These are phyloP conservation scores for Drosophila buzzatii DNA, from an alignment of 2,888 invertebrate species.

Conservation along the genomic window DNA sequence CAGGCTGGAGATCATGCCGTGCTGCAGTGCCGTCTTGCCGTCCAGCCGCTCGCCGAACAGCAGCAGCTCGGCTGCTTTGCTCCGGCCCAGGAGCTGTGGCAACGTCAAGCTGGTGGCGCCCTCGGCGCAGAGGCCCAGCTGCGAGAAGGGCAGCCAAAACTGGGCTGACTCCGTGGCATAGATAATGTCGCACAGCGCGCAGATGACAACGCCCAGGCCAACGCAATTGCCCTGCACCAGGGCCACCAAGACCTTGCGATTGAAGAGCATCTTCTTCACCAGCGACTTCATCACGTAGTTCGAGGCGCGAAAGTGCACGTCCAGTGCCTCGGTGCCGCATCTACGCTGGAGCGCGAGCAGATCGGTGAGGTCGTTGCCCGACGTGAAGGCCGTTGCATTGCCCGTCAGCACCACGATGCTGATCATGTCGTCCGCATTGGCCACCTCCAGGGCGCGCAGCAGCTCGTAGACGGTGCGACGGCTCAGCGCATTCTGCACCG, in stretches of 20 bases:
- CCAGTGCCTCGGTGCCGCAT: constrained; percentile 53
- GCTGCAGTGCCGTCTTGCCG: constrained; percentile 91
- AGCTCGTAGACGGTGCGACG: constrained; percentile 89
- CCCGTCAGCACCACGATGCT: constrained; percentile 91
- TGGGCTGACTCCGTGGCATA: constrained; percentile 93
- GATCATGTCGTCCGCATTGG: constrained; percentile 88
- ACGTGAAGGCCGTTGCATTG: constrained; percentile 62
- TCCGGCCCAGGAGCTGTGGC: constrained; percentile 92
- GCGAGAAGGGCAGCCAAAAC: constrained; percentile 95
- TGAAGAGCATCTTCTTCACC: constrained; percentile 91
- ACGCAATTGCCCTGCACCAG: constrained; percentile 97
- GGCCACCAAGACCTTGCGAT: constrained; percentile 94
- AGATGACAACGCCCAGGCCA: constrained; percentile 91
- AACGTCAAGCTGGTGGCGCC: constrained; percentile 94
- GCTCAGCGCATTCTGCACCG: constrained; percentile 92
- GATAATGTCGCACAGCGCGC: constrained; percentile 94
- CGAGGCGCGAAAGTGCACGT: constrained; percentile 75
- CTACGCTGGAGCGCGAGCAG: constrained; percentile 37
- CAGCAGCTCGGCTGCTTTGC: constrained; percentile 89
- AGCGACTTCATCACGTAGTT: constrained; percentile 86
- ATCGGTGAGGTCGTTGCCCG: constrained; percentile 69
- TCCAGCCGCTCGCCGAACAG: constrained; percentile 91
- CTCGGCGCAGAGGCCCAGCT: constrained; percentile 94
- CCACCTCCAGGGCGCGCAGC: constrained; percentile 88
- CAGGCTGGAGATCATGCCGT: constrained; percentile 92